These are phyloP conservation scores for Dynastes maya DNA, from an alignment of 2,888 invertebrate species.

Conservation along the genomic window DNA sequence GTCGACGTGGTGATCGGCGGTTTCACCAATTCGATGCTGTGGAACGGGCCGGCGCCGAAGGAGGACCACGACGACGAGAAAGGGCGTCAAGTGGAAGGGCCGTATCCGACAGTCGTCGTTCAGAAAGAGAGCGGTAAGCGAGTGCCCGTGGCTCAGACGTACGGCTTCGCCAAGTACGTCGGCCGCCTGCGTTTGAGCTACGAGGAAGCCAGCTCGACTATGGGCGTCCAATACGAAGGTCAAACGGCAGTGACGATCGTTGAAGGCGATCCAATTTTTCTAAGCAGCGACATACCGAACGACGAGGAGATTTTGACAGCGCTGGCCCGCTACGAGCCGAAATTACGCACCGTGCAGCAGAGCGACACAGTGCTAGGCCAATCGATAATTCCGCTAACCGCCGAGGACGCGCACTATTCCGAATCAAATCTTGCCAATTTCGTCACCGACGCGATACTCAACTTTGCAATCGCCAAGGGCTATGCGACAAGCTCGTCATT, in stretches of 20 bases:
- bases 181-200: slow-evolving; percentile 83
- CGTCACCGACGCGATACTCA: slow-evolving; percentile 19
- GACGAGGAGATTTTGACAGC: slow-evolving; percentile 77
- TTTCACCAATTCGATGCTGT: slow-evolving; percentile 92
- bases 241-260: slow-evolving; percentile 71
- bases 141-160: slow-evolving; percentile 91
- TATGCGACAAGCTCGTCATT: background rate
- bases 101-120: slow-evolving; percentile 80
- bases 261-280: slow-evolving; percentile 67
- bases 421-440: slow-evolving; percentile 91
- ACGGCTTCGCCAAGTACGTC: slow-evolving; percentile 92
- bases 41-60: slow-evolving; percentile 79
- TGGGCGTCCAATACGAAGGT: slow-evolving; percentile 62
- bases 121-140: slow-evolving; percentile 80
- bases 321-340: slow-evolving; percentile 75
- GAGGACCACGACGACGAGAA: slow-evolving; percentile 74
- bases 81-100: slow-evolving; percentile 64
- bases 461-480: background rate
- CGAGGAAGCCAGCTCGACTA: no score
- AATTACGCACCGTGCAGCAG: slow-evolving; percentile 71
- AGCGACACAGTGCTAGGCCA: slow-evolving; percentile 77
- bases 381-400: slow-evolving; percentile 74
- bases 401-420: slow-evolving; percentile 74
- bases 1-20: slow-evolving; percentile 93
- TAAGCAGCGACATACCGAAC: slow-evolving; percentile 78